Evolutionary conservation across 2,888 invertebrate species (phyloP), one percentile per base, ranked within the genome.

Genomic region (Limnephilus lunatus): DNA sequence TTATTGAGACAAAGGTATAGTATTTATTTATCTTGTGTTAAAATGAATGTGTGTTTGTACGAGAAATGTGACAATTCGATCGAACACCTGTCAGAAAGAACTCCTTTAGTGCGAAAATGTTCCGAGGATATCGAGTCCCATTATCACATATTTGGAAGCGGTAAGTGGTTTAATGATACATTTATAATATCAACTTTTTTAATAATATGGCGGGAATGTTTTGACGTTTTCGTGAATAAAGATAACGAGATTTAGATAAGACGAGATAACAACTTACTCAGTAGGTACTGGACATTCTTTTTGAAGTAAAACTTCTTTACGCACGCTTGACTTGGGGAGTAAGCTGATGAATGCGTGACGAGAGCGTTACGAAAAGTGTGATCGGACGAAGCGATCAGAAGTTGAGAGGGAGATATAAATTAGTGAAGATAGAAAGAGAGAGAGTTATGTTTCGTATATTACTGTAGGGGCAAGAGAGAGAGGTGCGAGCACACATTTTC

Each of bases 21-120:
- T 32, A 32, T 31, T 31, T 32, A 82, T 82, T 82, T 7, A 44
- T n/a, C 12, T 15, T 48, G 68, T 85, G 83, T 91, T 48, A 89
- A 82, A 53, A 91, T 91, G 91, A 91, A 91, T 19, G 91, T 91
- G 39, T 91, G 89, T 85, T 35, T 85, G 35, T 81, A 88, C 15
- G 83, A 89, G 9, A 89, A 89, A n/a, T 80, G 68, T 68, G 53
- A 91, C 80, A 81, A 89, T 80, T 68, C 48, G 25, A 82, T 48
- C 3, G 48, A 39, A 14, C 31, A 83, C 9, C 53, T 53, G 25
- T 35, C 87, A 9, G 91, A 91, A 39, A 87, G 32, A n/a, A 87
- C 87, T 32, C 91, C 91, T 31, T 31, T 87, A 32, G 19, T 87
- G 12, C 30, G n/a, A 53, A 87, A 68, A 53, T 53, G 68, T 31